Evolutionary conservation across 2,797 vertebrate genomes (phyloP).

Genomic region (Zenarchopterus dispar): DNA sequence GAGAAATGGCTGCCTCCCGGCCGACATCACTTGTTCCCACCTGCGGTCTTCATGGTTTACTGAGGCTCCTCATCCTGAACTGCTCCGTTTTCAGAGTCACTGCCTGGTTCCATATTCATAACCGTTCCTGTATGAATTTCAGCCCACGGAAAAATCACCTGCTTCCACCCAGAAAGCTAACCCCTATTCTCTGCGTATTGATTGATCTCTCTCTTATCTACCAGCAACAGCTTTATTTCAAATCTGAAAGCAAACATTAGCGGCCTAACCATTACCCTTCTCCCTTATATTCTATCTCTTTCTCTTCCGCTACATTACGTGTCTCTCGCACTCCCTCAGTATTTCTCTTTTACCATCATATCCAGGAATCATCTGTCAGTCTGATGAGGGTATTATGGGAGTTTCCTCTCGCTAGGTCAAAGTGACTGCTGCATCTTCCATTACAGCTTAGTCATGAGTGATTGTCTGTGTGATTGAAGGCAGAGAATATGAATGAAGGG

Average conservation of each 20-base stretch:
- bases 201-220: conserved; percentile 71
- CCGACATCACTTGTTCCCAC: conserved; percentile 47
- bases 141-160: conserved; percentile 63
- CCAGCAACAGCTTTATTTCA: conserved; percentile 69
- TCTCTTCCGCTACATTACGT: conserved; percentile 29
- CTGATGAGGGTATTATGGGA: conserved; percentile 74
- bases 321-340: conserved; percentile 16
- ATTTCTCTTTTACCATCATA: conserved; percentile 41
- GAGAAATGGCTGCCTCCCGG: conserved; percentile 60
- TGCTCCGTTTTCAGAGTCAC: conserved; percentile 62
- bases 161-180: conserved; percentile 58
- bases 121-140: conserved; percentile 56
- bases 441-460: conserved; percentile 68
- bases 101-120: conserved; percentile 69
- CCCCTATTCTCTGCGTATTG: conserved; percentile 44
- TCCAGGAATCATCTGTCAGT: conserved; percentile 73
- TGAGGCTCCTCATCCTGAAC: conserved; percentile 59
- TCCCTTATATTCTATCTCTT: conserved; percentile 55
- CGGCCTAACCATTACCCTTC: conserved; percentile 50
- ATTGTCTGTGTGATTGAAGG: conserved; percentile 63
- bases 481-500: conserved; percentile 67
- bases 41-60: conserved; percentile 51
- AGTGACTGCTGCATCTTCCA: conserved; percentile 71
- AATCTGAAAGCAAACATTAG: conserved; percentile 78
- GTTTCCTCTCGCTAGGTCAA: conserved; percentile 65